phyloP scores from a whole-genome alignment of 1,140 invertebrate genomes.

The Bicyclus anynana region DNA sequence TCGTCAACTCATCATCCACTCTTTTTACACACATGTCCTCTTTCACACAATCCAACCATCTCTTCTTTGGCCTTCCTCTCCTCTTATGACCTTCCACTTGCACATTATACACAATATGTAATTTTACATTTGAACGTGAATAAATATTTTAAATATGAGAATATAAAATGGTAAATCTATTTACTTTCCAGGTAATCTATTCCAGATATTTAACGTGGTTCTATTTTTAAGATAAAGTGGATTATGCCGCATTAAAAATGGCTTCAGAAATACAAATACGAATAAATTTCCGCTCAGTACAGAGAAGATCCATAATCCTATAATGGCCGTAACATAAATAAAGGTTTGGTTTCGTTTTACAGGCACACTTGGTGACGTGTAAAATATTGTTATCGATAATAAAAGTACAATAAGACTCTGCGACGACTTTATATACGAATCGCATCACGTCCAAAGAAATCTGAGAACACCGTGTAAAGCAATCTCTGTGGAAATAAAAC shows the following conservation, averaged over 20 bases:
- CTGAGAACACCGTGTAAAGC: conserved; percentile 66
- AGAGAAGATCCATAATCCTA: conserved; percentile 32
- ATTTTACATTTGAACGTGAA: no score
- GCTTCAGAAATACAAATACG: neutral
- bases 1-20: no score
- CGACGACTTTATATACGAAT: conserved; percentile 57
- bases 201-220: neutral
- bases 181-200: neutral
- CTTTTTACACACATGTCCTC: no score
- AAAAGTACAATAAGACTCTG: conserved; percentile 58
- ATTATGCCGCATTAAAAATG: neutral
- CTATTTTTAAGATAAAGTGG: conserved; percentile 3
- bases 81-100: no score
- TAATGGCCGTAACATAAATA: conserved; percentile 50
- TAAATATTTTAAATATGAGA: no score
- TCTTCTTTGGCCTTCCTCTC: no score
- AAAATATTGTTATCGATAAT: conserved; percentile 70
- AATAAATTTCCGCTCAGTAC: conserved; percentile 1
- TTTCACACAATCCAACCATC: no score
- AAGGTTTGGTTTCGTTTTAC: conserved; percentile 50
- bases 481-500: conserved; percentile 64
- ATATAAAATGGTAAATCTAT: neutral
- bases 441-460: conserved; percentile 68
- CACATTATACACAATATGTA: no score
- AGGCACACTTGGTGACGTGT: conserved; percentile 40